These are phyloP conservation scores for Zygogramma bicolorata DNA, from an alignment of 2,888 invertebrate genomes.

Conservation along the genomic window DNA sequence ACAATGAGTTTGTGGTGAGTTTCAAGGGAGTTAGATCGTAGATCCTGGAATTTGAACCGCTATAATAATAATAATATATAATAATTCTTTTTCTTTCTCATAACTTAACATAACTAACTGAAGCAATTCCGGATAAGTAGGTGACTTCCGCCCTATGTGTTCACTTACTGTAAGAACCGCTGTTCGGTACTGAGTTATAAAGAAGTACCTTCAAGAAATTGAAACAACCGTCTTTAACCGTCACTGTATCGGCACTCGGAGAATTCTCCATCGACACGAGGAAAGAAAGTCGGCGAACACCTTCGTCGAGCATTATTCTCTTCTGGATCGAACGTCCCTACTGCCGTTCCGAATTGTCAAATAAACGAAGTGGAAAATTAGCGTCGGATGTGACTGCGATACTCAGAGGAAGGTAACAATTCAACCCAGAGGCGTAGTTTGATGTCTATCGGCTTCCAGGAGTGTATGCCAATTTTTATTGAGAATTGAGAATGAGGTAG, in stretches of 20 bases:
- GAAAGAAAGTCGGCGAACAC: not conserved
- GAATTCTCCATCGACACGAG: not conserved
- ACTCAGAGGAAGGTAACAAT: not conserved
- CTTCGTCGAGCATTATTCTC: not conserved
- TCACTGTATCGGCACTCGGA: conserved; percentile 3
- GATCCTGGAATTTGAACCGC: too few relatives aligned
- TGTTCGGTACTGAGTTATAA: not conserved
- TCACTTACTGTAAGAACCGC: not conserved
- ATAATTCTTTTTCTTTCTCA: too few relatives aligned
- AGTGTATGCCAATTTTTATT: too few relatives aligned
- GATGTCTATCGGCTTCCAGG: too few relatives aligned
- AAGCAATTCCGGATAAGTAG: not conserved
- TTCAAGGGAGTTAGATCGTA: too few relatives aligned
- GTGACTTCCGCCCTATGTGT: not conserved
- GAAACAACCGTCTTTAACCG: not conserved
- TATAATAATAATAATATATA: too few relatives aligned
- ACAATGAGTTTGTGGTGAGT: too few relatives aligned
- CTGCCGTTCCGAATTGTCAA: not conserved
- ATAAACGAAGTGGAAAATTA: conserved; percentile 6
- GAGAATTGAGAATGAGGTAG: too few relatives aligned
- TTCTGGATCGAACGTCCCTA: not conserved
- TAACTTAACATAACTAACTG: too few relatives aligned
- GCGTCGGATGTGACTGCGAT: not conserved
- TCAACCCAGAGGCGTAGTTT: not conserved
- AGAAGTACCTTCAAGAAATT: not conserved